A percentile compares a stretch with the other conserved stretches of the same genome.
Evolutionary conservation across 53 echinoderm and acorn worm genomes (phyloP).

Genomic region (Luidia sarsii): DNA sequence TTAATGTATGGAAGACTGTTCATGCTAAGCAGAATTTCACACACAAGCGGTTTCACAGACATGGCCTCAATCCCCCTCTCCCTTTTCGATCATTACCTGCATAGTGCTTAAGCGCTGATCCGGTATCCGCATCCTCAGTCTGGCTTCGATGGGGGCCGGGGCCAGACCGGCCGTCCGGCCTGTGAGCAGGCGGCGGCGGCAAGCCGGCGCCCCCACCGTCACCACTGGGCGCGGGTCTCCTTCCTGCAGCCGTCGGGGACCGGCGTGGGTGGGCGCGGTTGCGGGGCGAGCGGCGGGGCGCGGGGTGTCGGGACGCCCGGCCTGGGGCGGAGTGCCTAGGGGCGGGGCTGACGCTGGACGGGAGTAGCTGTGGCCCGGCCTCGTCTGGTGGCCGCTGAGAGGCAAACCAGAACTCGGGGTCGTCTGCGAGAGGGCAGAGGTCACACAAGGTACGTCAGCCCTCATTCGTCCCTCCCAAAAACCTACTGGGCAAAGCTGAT

Average conservation of each 20-base stretch:
- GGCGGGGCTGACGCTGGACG: conserved; percentile 4
- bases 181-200: background rate
- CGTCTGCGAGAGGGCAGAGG: conserved; percentile 49
- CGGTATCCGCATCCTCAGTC: too few species aligned
- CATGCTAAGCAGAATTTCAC: too few species aligned
- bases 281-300: conserved; percentile 17
- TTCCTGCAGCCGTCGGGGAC: background rate
- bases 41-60: too few species aligned
- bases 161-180: too few species aligned
- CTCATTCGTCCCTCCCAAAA: too few species aligned
- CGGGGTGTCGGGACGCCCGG: background rate
- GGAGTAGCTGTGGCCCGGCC: background rate
- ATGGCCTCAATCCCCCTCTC: too few species aligned
- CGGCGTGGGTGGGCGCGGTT: background rate
- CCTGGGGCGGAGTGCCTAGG: background rate
- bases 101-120: too few species aligned
- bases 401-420: conserved; percentile 85
- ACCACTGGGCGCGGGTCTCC: conserved; percentile 11
- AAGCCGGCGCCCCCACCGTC: background rate
- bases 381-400: conserved; percentile 1
- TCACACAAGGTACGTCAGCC: background rate
- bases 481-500: too few species aligned
- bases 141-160: too few species aligned
- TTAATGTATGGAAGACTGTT: too few species aligned
- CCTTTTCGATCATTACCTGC: too few species aligned